phyloP scores from a whole-genome alignment of 2,113 vertebrate species.

The Myxocyprinus asiaticus region DNA sequence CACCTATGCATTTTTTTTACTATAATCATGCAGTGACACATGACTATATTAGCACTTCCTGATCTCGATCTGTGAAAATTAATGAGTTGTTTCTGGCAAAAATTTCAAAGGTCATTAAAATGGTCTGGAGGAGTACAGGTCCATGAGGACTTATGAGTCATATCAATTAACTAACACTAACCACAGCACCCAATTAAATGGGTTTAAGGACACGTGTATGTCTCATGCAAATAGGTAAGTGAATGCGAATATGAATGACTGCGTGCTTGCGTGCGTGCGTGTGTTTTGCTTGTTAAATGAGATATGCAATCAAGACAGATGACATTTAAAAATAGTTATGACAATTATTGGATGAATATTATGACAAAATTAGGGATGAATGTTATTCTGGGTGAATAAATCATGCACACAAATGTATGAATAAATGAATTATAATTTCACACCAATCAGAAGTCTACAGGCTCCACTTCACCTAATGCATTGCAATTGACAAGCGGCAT shows the following conservation, averaged over 20 bases:
- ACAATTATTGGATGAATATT: conserved; percentile 34
- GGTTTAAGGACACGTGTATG: background rate
- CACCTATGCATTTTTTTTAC: background rate
- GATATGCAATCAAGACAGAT: conserved; percentile 46
- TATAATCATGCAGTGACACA: conserved; percentile 16
- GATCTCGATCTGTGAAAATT: conserved; percentile 37
- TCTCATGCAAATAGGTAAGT: conserved; percentile 27
- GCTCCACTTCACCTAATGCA: conserved; percentile 5
- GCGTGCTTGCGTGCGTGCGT: conserved; percentile 15
- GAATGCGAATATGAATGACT: background rate
- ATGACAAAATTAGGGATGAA: conserved; percentile 33
- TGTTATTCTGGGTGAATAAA: conserved; percentile 44
- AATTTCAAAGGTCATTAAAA: conserved; percentile 47
- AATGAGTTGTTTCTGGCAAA: conserved; percentile 45
- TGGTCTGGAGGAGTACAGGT: conserved; percentile 29
- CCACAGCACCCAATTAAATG: conserved; percentile 32
- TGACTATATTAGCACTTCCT: conserved; percentile 24
- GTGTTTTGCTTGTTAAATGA: conserved; percentile 31
- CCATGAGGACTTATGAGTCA: conserved; percentile 44
- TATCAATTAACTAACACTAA: conserved; percentile 50
- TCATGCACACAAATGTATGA: conserved; percentile 44
- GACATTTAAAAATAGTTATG: conserved; percentile 46
- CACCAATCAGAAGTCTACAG: background rate
- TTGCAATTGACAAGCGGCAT: conserved; percentile 3
- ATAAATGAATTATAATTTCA: conserved; percentile 25